Conservation (phyloP, 1,140 invertebrate species). For the Eumeta japonica region DNA sequence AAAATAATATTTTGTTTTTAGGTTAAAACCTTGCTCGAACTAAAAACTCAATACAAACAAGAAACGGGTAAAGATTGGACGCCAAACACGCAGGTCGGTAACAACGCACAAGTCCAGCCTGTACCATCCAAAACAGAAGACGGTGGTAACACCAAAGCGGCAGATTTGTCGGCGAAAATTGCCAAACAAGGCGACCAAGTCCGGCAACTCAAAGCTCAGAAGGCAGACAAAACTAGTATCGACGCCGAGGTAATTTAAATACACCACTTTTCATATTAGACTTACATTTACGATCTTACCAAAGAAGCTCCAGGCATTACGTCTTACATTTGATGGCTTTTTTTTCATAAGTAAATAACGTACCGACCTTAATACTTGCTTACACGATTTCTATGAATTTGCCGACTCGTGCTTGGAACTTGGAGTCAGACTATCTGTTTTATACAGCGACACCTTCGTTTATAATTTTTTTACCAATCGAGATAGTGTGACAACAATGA, state of each 20-base stretch:
- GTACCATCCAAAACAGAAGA: background rate
- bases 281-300: no score
- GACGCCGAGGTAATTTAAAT: conserved; percentile 37
- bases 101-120: conserved; percentile 8
- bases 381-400: no score
- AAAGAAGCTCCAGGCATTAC: no score
- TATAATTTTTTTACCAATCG: no score
- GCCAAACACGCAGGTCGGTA: conserved; percentile 34
- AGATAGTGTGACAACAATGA: no score
- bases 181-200: conserved; percentile 72
- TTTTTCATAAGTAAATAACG: no score
- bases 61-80: conserved; percentile 54
- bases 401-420: no score
- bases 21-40: conserved; percentile 62
- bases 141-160: conserved; percentile 1
- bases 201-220: conserved; percentile 65
- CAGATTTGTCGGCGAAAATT: conserved; percentile 54
- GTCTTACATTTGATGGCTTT: no score
- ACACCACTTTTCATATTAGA: no score
- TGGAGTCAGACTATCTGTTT: no score
- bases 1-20: conserved; percentile 13
- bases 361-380: no score
- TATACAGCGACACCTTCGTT: no score
- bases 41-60: conserved; percentile 81
- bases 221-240: conserved; percentile 60